Base-by-base conservation (phyloP, 2,113 vertebrate genomes). In the Benitochromis conjunctus region DNA sequence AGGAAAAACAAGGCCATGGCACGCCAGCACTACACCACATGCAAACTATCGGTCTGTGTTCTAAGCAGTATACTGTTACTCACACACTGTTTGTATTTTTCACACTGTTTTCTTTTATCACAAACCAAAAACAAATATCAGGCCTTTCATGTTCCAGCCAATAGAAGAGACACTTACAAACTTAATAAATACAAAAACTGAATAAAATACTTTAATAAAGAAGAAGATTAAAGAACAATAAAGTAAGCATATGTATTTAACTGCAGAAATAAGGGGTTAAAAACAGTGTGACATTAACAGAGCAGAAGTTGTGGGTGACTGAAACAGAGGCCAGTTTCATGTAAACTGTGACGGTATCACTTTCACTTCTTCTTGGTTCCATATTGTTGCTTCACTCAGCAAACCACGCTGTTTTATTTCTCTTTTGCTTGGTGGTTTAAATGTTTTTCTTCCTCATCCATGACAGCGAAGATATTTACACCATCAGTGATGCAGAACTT, bases 351-450 rank as follows among this genome's bases (percentile, higher is more conserved):
- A 85, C 7, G 9, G 8, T 24, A 62, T 90, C 74, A 43, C 83
- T 92, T 92, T 91, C 91, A 93, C 91, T 91, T 95, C 86, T 87
- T 87, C 38, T 89, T 88, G 66, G 55, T 71, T 76, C 29, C 80
- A 64, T n/a, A n/a, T 83, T 76, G 16, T 82, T 87, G 78, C 92
- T 92, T 82, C 83, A 60, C 85, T 88, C 85, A 82, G 77, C 60
- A 87, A 24, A 26, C 53, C 60, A 26, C 19, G 81, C 18, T 8
- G 54, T 91, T 79, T 88, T 82, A 64, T 89, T 90, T 91, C 80
- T 76, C 56, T 62, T 29, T 18, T 31, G 7, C 38, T 80, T n/a
- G 16, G 31, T n/a, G 14, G 54, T 62, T 82, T 13, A 13, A n/a
- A 83, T 64, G 48, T 83, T 84, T 91, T 83, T 38, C 81, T 85